Percentiles rank a stretch among this genome's conserved stretches.
phyloP scores from a whole-genome alignment of 2,797 vertebrate species.

The Parambassis ranga region DNA sequence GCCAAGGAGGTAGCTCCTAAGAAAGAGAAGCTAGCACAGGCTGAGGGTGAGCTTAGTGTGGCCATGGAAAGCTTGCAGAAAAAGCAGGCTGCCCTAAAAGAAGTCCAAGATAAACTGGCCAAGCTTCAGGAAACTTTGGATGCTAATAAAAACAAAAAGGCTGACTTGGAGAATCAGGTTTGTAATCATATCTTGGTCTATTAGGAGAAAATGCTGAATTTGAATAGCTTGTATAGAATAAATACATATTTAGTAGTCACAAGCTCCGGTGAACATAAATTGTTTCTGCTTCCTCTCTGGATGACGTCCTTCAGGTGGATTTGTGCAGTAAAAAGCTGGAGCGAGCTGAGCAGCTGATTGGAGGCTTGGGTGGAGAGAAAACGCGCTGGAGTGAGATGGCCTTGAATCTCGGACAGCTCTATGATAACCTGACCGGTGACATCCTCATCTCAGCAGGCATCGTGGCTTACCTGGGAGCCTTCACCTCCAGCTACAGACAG shows the following conservation, averaged over 20 bases:
- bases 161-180: constrained; percentile 88
- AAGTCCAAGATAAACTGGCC: constrained; percentile 87
- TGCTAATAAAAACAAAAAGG: constrained; percentile 87
- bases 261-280: too few relatives aligned
- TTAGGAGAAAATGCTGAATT: background rate
- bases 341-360: too few relatives aligned
- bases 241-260: too few relatives aligned
- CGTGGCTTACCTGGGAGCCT: constrained; percentile 88
- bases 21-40: constrained; percentile 85
- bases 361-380: constrained; percentile 91
- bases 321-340: too few relatives aligned
- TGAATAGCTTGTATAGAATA: too few relatives aligned
- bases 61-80: constrained; percentile 85
- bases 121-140: constrained; percentile 84
- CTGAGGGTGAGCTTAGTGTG: constrained; percentile 83
- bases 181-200: background rate
- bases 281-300: background rate
- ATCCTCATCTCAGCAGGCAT: constrained; percentile 87
- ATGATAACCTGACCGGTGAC: constrained; percentile 87
- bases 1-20: constrained; percentile 90
- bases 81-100: constrained; percentile 85
- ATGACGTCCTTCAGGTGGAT: constrained; percentile 77
- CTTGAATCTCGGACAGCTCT: constrained; percentile 80
- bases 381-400: constrained; percentile 86
- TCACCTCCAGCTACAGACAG: constrained; percentile 89